Conservation (phyloP, 1,140 invertebrate genomes). For the Cotesia typhae region DNA sequence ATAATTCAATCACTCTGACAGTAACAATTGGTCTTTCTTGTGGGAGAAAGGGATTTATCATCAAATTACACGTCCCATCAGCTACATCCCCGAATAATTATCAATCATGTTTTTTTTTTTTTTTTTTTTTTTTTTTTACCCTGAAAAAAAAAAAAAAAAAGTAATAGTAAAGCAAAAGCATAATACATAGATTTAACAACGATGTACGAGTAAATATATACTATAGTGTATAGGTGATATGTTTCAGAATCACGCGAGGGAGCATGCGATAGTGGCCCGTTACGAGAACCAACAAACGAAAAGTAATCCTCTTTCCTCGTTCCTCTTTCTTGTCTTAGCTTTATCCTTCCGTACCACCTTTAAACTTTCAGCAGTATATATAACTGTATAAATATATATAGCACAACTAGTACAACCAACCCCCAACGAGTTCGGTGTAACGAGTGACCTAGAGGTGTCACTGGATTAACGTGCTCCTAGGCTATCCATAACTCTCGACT, state of each 20-base stretch:
- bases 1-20: background rate
- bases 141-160: background rate
- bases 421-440: conserved; percentile 24
- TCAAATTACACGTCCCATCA: conserved; percentile 17
- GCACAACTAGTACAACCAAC: background rate
- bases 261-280: conserved; percentile 34
- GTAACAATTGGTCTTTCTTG: background rate
- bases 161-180: conserved; percentile 5
- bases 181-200: conserved; percentile 16
- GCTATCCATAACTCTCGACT: conserved; percentile 55
- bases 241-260: conserved; percentile 30
- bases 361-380: too few species aligned
- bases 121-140: background rate
- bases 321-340: background rate
- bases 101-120: conserved; percentile 26
- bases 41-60: conserved; percentile 7
- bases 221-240: background rate
- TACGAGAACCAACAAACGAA: conserved; percentile 18
- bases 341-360: too few species aligned
- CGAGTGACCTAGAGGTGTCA: conserved; percentile 61
- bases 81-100: conserved; percentile 19
- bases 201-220: too few species aligned
- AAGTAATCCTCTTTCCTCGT: background rate
- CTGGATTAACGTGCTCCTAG: conserved; percentile 59
- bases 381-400: too few species aligned